Base-by-base conservation (phyloP, 2,113 vertebrate genomes). In the Osmerus mordax region DNA sequence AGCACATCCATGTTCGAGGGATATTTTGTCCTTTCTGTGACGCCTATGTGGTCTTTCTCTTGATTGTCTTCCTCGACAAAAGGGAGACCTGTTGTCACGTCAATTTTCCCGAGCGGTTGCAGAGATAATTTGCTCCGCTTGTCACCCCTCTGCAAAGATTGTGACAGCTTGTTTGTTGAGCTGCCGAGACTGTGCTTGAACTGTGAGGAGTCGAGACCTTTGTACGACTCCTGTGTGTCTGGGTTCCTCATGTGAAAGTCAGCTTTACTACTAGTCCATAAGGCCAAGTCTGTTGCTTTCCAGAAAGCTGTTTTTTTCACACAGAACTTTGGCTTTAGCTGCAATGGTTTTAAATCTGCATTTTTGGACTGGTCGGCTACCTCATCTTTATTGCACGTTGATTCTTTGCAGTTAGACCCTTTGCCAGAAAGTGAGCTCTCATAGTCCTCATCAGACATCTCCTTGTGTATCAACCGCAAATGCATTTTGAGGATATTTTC, bases 141-240 rank as follows among this genome's bases (percentile, higher is more conserved):
- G 89, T 92, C 92, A 87, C 87, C 81, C 85, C 86, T 94, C 90
- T 90, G 93, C 92, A 92, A 87, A 78, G 59, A 86, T 71, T 90
- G 88, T 73, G 91, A 90, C 81, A 78, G 87, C 78, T 89, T 92
- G 80, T 89, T 92, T 90, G 91, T 73, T 85, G 92, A 88, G 79
- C 67, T 89, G 82, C 86, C 89, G 78, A 88, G 89, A 84, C 67
- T 90, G 87, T 87, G 88, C 73, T 89, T 79, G 72, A 92, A 90
- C 88, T 90, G 89, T 67, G 90, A 71, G 81, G 90, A 89, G 73
- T 91, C 89, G 67, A 93, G 84, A 81, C 89, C 94, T 87, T 95
- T 93, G 85, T 91, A 90, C 86, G 91, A 92, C 87, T 93, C 93
- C 74, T 94, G 93, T 90, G 94, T 86, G 83, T 91, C 90, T 71